Conservation (phyloP, 2,888 invertebrate genomes). For the Achlya flavicornis region DNA sequence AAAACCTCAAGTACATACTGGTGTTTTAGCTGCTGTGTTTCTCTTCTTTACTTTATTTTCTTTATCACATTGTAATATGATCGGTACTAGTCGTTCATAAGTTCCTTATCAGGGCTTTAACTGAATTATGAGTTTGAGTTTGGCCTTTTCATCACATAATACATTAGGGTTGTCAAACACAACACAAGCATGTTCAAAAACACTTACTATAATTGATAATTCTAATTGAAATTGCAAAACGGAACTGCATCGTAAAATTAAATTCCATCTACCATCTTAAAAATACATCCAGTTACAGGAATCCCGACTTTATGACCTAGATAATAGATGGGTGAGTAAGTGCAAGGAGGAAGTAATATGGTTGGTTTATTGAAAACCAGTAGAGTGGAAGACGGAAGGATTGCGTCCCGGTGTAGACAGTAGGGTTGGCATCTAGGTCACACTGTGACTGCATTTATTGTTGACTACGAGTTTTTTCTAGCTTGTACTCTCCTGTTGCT, state of each 20-base stretch:
- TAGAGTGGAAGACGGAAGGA: conserved; percentile 25
- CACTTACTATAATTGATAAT: too few species aligned
- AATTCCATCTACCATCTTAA: neutral
- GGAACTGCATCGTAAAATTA: conserved; percentile 21
- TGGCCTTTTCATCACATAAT: too few species aligned
- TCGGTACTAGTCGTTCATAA: too few species aligned
- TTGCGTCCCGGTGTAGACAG: conserved; percentile 23
- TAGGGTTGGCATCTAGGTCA: neutral
- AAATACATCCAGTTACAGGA: neutral
- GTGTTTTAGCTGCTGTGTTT: too few species aligned
- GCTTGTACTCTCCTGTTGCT: neutral
- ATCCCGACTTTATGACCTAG: neutral
- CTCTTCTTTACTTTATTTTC: too few species aligned
- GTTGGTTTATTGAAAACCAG: conserved; percentile 28
- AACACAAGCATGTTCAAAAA: too few species aligned
- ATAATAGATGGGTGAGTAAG: neutral
- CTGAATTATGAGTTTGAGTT: too few species aligned
- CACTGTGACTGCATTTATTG: neutral
- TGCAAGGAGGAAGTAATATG: neutral
- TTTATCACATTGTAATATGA: too few species aligned
- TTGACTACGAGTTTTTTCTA: too few species aligned
- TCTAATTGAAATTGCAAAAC: neutral
- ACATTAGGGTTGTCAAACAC: too few species aligned
- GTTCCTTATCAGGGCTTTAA: too few species aligned
- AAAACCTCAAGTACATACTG: too few species aligned